Evolutionary conservation across 2,797 vertebrate genomes (phyloP).

Genomic region (Brotula barbata): DNA sequence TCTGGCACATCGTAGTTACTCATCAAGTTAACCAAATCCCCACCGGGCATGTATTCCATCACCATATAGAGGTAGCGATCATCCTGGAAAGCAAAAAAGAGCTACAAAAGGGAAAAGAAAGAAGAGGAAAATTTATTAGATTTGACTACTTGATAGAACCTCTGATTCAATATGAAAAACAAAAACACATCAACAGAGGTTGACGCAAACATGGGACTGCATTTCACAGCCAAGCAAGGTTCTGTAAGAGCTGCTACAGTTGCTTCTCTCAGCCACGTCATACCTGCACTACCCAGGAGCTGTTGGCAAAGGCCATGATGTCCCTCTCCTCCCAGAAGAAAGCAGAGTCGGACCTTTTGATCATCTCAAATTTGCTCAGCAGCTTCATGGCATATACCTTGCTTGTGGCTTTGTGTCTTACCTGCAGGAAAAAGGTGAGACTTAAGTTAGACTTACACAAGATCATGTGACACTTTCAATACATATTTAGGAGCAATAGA

Average conservation of each 20-base stretch:
- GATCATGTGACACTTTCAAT: not conserved
- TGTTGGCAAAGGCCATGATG: constrained; percentile 99
- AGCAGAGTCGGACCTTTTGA: constrained; percentile 98
- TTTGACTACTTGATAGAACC: too few species aligned
- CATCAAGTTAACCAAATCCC: constrained; percentile 98
- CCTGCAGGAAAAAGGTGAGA: constrained; percentile 70
- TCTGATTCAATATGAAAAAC: not conserved
- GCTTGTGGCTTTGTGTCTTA: constrained; percentile 93
- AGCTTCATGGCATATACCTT: constrained; percentile 99
- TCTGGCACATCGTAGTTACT: constrained; percentile 98
- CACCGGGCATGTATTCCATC: constrained; percentile 99
- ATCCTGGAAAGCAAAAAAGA: constrained; percentile 98
- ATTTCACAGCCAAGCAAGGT: not conserved
- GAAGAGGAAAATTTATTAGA: not conserved
- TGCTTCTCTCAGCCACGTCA: not conserved
- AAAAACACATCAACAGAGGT: not conserved
- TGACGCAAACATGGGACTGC: too few species aligned
- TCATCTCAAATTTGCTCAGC: constrained; percentile 99
- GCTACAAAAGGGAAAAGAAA: constrained; percentile 67
- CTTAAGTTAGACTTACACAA: not conserved
- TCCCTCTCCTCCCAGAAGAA: constrained; percentile 99
- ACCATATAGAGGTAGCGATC: constrained; percentile 99
- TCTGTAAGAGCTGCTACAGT: not conserved
- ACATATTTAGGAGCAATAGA: too few species aligned
- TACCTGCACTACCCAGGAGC: constrained; percentile 99